Base-by-base conservation (phyloP, 2,888 invertebrate species). In the Rhingia campestris region DNA sequence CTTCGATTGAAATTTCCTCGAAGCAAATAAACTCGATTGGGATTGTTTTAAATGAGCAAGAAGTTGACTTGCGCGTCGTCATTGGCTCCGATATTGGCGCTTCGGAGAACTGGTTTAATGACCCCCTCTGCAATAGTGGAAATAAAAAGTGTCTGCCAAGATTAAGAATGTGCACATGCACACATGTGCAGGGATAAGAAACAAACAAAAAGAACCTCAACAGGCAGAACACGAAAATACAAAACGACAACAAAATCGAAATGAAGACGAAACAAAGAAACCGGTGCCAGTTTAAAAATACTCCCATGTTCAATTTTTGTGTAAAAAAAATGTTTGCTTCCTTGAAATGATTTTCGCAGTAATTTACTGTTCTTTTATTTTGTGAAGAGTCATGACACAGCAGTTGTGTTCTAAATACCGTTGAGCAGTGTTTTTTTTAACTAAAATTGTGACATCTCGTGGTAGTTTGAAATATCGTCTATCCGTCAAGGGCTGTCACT, bases 241-340 rank as follows among this genome's bases (percentile, higher is more conserved):
- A 10, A 64, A 54, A 41, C 30, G 10, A 35, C 43, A 33, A n/a
- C 12, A 33, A 56, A 58, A 64, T 39, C 33, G 43, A 67, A 74
- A 63, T 69, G 41, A 37, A 79, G 73, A 69, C 45, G 73, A 58
- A 73, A 82, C 77, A 82, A 82, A 82, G 82, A 77, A 82, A 74
- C 69, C 58, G 67, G 79, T 53, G 64, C 63, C 47, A 45, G 66
- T 63, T 77, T 73, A 64, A 73, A 79, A 69, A 69, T 77, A 69
- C 58, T 32, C 32, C 39, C 1, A 14, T 67, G 54, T 64, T 43
- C 59, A 72, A 35, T 51, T 73, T 63, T 22, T 10, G 49, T 61
- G 22, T 47, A 30, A 58, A 51, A 64, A 22, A 37, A 49, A 49
- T 6, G 5, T 61, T 54, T 10, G 30, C 32, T 75, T 75, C 74